Conservation (phyloP, 2,113 vertebrate species). For the Sterrhoptilus dennistouni region DNA sequence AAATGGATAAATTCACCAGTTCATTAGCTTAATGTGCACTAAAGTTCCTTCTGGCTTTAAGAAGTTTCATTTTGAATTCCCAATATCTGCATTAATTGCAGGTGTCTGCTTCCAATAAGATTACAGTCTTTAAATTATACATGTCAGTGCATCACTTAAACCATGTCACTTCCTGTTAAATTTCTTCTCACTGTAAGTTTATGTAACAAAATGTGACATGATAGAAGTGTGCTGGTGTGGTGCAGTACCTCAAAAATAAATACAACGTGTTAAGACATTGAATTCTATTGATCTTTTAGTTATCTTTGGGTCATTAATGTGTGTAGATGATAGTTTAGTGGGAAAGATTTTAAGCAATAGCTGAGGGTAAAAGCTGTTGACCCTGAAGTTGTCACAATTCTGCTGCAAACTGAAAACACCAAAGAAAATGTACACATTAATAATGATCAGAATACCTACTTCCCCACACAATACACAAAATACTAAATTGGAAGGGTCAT, state of each 20-base stretch:
- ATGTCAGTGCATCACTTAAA: slow-evolving; percentile 60
- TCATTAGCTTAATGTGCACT: slow-evolving; percentile 22
- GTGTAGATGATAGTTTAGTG: neutral
- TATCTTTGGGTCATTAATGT: neutral
- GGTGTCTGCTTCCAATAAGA: slow-evolving; percentile 64
- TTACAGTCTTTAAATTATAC: slow-evolving; percentile 63
- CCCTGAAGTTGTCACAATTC: neutral
- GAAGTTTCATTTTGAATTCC: slow-evolving; percentile 63
- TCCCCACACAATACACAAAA: neutral
- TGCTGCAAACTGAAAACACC: neutral
- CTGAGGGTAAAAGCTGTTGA: neutral
- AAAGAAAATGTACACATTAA: neutral
- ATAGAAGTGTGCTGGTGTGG: slow-evolving; percentile 20
- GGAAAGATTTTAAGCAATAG: neutral
- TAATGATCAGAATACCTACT: neutral
- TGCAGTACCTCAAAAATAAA: slow-evolving; percentile 50
- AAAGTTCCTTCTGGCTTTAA: slow-evolving; percentile 59
- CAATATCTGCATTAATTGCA: slow-evolving; percentile 69
- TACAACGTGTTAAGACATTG: slow-evolving; percentile 34
- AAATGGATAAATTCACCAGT: neutral
- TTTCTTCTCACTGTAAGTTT: slow-evolving; percentile 51
- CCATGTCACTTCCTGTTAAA: slow-evolving; percentile 60
- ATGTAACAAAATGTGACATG: slow-evolving; percentile 43
- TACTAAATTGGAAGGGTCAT: neutral
- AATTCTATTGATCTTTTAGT: slow-evolving; percentile 11